Evolutionary conservation across 2,888 invertebrate species (phyloP).

Genomic region (Lapara coniferarum): DNA sequence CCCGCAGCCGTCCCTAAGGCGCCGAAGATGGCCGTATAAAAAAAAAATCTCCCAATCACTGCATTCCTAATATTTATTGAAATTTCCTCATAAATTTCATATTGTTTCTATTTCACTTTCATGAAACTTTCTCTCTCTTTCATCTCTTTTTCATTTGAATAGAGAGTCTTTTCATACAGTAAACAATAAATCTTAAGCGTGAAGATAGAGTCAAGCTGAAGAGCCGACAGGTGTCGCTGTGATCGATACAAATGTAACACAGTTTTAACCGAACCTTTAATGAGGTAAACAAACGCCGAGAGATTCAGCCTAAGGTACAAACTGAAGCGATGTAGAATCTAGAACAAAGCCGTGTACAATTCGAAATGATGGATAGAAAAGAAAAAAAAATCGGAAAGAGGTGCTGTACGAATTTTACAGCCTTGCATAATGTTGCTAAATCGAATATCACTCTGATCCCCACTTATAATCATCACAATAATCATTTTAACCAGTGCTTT

Average conservation of each 20-base stretch:
- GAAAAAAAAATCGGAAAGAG: background rate
- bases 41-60: no score
- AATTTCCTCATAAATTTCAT: no score
- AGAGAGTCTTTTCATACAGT: background rate
- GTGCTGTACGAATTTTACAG: no score
- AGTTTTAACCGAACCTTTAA: slow-evolving; percentile 68
- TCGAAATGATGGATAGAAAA: background rate
- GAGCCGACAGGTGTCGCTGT: slow-evolving; percentile 61
- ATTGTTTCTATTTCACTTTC: no score
- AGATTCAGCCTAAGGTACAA: slow-evolving; percentile 38
- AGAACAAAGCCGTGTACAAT: background rate
- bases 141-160: background rate
- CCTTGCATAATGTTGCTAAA: no score
- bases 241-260: slow-evolving; percentile 55
- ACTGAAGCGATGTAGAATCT: slow-evolving; percentile 34
- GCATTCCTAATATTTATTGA: no score
- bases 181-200: slow-evolving; percentile 10
- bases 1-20: no score
- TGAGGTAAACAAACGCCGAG: slow-evolving; percentile 69
- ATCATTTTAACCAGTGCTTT: no score
- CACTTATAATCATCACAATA: no score
- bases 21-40: no score
- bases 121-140: no score
- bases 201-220: slow-evolving; percentile 17
- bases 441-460: no score